phyloP scores from a whole-genome alignment of 2,113 vertebrate genomes.

The Ictidomys tridecemlineatus region DNA sequence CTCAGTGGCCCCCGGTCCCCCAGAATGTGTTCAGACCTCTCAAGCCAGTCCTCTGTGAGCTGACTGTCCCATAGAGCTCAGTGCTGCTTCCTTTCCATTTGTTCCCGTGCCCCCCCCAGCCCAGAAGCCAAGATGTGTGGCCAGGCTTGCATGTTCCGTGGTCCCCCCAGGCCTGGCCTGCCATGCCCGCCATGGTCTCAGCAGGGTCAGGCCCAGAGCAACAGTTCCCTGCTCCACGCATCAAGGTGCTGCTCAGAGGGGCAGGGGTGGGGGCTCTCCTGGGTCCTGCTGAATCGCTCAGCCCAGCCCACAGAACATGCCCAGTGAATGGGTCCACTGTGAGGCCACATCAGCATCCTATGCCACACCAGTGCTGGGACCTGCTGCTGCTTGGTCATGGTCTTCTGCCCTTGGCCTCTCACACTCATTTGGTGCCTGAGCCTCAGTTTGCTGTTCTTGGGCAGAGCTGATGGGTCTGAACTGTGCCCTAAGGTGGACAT shows the following conservation, averaged over 20 bases:
- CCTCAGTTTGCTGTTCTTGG: background rate
- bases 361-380: too few relatives aligned
- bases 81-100: background rate
- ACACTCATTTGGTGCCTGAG: fast-evolving
- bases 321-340: background rate
- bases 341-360: fast-evolving
- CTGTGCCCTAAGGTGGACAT: background rate
- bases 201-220: background rate
- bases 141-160: too few relatives aligned
- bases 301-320: background rate
- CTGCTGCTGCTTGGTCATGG: background rate
- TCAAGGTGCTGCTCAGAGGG: background rate
- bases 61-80: fast-evolving
- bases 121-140: background rate
- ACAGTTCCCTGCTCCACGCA: background rate
- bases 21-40: background rate
- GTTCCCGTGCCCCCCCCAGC: background rate
- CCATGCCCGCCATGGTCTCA: background rate
- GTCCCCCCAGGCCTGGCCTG: background rate
- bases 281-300: background rate
- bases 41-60: background rate
- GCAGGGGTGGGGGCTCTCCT: background rate
- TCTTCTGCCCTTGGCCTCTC: background rate
- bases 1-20: background rate
- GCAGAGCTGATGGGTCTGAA: background rate